A percentile compares a stretch with the other conserved stretches of the same genome.
phyloP scores from a whole-genome alignment of 2,797 vertebrate genomes.

The Scarus forsteni region DNA sequence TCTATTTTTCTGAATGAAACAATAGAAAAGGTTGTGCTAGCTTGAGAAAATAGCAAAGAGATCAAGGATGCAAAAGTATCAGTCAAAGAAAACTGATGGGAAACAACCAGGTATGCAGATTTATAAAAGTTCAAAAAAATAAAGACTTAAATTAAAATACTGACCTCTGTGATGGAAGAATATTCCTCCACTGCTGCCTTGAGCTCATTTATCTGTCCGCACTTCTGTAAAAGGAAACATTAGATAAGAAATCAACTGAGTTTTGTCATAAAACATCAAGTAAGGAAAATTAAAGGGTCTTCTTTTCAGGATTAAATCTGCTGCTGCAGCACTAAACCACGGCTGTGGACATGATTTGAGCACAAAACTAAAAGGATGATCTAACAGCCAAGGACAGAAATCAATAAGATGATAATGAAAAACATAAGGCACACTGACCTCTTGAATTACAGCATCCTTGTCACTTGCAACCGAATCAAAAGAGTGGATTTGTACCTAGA shows the following conservation, averaged over 20 bases:
- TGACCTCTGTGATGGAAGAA: slow-evolving; percentile 88
- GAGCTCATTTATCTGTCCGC: slow-evolving; percentile 86
- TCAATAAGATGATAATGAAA: not conserved
- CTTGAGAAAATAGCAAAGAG: not conserved
- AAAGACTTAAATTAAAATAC: slow-evolving; percentile 7
- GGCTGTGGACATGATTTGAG: not conserved
- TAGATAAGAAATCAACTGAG: not conserved
- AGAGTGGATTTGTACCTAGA: slow-evolving; percentile 85
- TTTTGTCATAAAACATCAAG: not conserved
- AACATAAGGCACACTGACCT: slow-evolving; percentile 81
- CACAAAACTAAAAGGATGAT: not conserved
- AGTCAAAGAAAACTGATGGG: not conserved
- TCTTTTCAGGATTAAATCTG: not conserved
- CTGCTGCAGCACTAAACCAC: not conserved
- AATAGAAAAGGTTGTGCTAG: not conserved
- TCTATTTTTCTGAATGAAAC: not conserved
- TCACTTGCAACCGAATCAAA: slow-evolving; percentile 82
- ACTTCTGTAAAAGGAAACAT: slow-evolving; percentile 80
- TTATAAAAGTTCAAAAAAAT: not conserved
- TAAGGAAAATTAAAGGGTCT: not conserved
- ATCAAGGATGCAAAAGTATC: not conserved
- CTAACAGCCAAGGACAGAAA: not conserved
- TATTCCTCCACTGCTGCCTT: slow-evolving; percentile 87
- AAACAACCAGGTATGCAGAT: not conserved
- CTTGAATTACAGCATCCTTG: slow-evolving; percentile 85